Percentiles rank a stretch among this genome's conserved stretches.
Conservation (phyloP, 2,113 vertebrate species). For the Anoura caudifer region DNA sequence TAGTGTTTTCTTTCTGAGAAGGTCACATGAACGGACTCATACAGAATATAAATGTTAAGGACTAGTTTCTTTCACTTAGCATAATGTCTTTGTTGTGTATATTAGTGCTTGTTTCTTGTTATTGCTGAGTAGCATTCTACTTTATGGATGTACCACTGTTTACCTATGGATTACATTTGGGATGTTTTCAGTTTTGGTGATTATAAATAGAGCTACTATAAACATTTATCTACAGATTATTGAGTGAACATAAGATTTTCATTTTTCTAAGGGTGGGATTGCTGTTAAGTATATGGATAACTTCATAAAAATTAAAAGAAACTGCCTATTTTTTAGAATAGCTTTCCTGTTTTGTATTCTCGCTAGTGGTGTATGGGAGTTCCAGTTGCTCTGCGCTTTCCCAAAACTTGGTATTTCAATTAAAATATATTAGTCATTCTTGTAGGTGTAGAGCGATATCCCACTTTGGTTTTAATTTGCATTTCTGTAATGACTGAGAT, state of each 20-base stretch:
- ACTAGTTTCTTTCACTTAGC: background rate
- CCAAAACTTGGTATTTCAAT: background rate
- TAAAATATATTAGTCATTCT: background rate
- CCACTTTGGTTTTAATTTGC: conserved; percentile 17
- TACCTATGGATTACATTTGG: background rate
- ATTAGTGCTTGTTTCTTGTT: background rate
- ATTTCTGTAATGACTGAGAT: background rate
- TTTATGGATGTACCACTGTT: background rate
- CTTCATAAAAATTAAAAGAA: background rate
- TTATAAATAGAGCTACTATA: background rate
- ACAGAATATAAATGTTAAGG: background rate
- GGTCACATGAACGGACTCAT: background rate
- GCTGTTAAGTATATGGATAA: background rate
- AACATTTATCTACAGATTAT: background rate
- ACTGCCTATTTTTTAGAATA: background rate
- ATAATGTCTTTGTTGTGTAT: background rate
- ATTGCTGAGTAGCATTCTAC: background rate
- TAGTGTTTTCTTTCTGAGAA: background rate
- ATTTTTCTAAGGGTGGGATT: background rate
- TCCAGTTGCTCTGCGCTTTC: background rate
- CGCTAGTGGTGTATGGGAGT: background rate
- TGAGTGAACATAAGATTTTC: background rate
- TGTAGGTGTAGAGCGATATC: background rate
- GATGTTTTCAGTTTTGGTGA: background rate
- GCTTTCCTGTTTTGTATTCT: background rate